These are phyloP conservation scores for Hydropsyche betteni DNA, from an alignment of 2,888 invertebrate genomes.

Conservation along the genomic window DNA sequence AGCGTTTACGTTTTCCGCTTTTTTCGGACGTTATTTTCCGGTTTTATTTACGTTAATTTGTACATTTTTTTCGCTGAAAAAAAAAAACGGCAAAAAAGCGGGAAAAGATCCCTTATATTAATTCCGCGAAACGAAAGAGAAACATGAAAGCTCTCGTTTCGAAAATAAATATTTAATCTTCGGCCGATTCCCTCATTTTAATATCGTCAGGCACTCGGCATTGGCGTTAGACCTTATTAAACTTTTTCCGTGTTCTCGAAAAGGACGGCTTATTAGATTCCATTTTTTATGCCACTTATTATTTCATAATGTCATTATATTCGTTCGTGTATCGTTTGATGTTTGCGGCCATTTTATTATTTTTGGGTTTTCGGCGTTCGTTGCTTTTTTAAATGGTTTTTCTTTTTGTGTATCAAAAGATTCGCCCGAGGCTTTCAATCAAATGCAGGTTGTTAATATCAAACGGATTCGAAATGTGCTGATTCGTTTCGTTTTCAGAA, in stretches of 20 bases:
- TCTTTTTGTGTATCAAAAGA: too few relatives aligned
- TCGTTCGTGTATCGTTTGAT: too few relatives aligned
- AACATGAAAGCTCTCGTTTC: constrained; percentile 20
- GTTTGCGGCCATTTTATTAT: too few relatives aligned
- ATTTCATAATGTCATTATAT: too few relatives aligned
- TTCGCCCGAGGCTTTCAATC: too few relatives aligned
- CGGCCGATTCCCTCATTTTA: constrained; percentile 22
- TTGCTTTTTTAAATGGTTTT: too few relatives aligned
- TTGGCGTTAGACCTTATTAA: constrained; percentile 1
- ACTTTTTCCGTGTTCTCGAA: constrained; percentile 1
- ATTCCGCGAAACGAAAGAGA: not conserved
- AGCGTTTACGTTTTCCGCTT: not conserved
- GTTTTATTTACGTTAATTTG: not conserved
- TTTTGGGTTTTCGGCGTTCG: too few relatives aligned
- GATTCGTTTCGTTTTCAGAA: too few relatives aligned
- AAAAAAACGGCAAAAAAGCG: not conserved
- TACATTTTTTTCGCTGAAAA: not conserved
- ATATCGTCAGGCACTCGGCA: constrained; percentile 5
- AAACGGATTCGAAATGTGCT: too few relatives aligned
- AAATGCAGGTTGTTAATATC: too few relatives aligned
- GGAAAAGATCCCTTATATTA: too few relatives aligned
- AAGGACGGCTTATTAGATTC: constrained; percentile 18
- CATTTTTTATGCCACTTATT: not conserved
- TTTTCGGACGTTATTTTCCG: not conserved
- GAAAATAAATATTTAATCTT: constrained; percentile 16